A percentile compares a stretch with the other conserved stretches of the same genome.
These are phyloP conservation scores for Bradynema listronoti DNA, from an alignment of 1,140 invertebrate genomes.

Conservation along the genomic window DNA sequence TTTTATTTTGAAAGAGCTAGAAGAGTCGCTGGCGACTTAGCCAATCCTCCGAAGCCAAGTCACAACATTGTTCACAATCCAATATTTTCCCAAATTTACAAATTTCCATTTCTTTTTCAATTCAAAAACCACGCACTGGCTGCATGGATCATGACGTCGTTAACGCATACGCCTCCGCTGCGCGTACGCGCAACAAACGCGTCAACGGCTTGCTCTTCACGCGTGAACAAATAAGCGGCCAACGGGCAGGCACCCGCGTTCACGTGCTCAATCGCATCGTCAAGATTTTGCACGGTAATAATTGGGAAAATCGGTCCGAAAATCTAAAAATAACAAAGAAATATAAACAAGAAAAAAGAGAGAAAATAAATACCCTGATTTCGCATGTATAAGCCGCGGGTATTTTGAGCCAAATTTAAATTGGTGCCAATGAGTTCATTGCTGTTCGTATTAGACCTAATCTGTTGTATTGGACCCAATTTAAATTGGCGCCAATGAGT, in stretches of 20 bases:
- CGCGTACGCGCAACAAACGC: conserved; percentile 20
- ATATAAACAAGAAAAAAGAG: too few species aligned
- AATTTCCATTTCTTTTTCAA: background rate
- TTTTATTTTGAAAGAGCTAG: background rate
- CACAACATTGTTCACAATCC: background rate
- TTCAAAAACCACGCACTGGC: conserved; percentile 1
- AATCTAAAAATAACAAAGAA: conserved; percentile 22
- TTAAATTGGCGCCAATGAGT: too few species aligned
- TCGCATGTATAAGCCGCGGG: too few species aligned
- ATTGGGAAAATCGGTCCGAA: conserved; percentile 44
- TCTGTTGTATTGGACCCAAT: too few species aligned
- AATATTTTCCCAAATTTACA: background rate
- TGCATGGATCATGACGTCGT: conserved; percentile 27
- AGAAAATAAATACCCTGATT: too few species aligned
- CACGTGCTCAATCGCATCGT: conserved; percentile 41
- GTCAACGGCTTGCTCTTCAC: conserved; percentile 21
- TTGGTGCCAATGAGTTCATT: too few species aligned
- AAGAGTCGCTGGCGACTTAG: background rate
- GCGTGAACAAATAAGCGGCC: conserved; percentile 31
- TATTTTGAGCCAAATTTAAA: too few species aligned
- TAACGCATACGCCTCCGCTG: conserved; percentile 24
- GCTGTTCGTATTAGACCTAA: too few species aligned
- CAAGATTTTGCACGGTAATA: conserved; percentile 24
- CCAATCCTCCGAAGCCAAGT: background rate
- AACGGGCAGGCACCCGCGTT: conserved; percentile 34